A percentile compares a stretch with the other conserved stretches of the same genome.
These are phyloP conservation scores for Prinia subflava DNA, from an alignment of 2,113 vertebrate genomes.

Conservation along the genomic window DNA sequence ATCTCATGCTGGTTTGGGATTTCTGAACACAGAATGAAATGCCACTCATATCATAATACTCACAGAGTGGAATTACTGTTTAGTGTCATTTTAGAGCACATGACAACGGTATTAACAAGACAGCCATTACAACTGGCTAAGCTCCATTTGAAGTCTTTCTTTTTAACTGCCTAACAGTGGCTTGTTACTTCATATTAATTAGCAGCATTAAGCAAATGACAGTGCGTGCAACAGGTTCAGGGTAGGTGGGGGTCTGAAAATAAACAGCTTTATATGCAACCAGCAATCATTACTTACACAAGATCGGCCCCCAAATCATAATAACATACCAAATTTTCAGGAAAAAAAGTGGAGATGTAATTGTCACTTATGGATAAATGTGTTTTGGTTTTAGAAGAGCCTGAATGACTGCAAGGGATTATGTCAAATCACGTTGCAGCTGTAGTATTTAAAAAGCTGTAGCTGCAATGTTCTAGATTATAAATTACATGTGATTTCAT, in stretches of 20 bases:
- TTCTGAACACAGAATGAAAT: constrained; percentile 19
- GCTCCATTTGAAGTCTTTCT: neutral
- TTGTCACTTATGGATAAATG: constrained; percentile 51
- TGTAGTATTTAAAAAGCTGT: constrained; percentile 60
- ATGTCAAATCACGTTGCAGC: constrained; percentile 44
- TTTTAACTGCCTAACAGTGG: neutral
- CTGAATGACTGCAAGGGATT: constrained; percentile 38
- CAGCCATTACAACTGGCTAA: neutral
- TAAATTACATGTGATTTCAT: constrained; percentile 63
- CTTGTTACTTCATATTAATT: neutral
- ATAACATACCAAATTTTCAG: neutral
- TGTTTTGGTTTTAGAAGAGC: constrained; percentile 47
- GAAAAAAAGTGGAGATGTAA: constrained; percentile 8
- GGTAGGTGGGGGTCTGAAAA: constrained; percentile 3
- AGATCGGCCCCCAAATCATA: neutral
- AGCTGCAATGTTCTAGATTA: constrained; percentile 52
- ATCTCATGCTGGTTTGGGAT: constrained; percentile 28
- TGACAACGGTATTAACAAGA: neutral
- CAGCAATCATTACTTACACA: neutral
- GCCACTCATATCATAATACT: neutral
- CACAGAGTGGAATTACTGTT: neutral
- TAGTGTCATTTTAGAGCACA: constrained; percentile 4
- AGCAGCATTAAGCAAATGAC: constrained; percentile 6
- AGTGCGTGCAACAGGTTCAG: neutral
- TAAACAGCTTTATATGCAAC: neutral